Evolutionary conservation across 2,888 invertebrate species (phyloP), one percentile per base, ranked within the genome.

Genomic region (Nomada ferruginata): DNA sequence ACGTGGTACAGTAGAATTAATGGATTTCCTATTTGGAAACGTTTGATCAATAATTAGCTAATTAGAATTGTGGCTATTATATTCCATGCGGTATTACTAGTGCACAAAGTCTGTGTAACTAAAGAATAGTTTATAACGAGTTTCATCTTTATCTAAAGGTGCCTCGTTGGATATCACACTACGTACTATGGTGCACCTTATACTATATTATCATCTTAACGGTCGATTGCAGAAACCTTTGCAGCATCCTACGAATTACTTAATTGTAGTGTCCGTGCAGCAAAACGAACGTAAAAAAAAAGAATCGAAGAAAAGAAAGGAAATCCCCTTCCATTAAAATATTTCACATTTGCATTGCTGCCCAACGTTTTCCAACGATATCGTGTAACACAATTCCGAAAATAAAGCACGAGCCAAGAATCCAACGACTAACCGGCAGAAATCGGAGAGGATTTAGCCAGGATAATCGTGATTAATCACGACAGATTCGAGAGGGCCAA

Each of bases 391-490:
- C 20, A 60, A 65, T 65, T 79, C 64, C 29, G 36, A 50, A 61
- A 80, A 79, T 60, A 70, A 64, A 59, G 52, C 70, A 57, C 36
- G 50, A 9, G 57, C 50, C 13, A 55, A 18, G 29, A 11, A 20
- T 10, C 26, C 11, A 23, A 13, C 13, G 50, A 26, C 42, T 53
- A 73, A 42, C 53, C 71, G 82, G 76, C 64, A 82, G 82, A 82
- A 82, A 82, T 72, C 72, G 66, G 82, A 82, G 71, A 76, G 82
- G 82, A 71, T 72, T 82, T 68, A 64, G 72, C 63, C 64, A n/a
- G 47, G 82, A 71, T 82, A 82, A 82, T 82, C 69, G 71, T 82
- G 82, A 82, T 82, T 82, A 82, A 82, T 82, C 63, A 55, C 68
- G 66, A 82, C 69, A 59, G 82, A 76, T 82, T 66, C 76, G 70